phyloP scores from a whole-genome alignment of 92 coral and sea anemone genomes.

The Heliopora coerulea region DNA sequence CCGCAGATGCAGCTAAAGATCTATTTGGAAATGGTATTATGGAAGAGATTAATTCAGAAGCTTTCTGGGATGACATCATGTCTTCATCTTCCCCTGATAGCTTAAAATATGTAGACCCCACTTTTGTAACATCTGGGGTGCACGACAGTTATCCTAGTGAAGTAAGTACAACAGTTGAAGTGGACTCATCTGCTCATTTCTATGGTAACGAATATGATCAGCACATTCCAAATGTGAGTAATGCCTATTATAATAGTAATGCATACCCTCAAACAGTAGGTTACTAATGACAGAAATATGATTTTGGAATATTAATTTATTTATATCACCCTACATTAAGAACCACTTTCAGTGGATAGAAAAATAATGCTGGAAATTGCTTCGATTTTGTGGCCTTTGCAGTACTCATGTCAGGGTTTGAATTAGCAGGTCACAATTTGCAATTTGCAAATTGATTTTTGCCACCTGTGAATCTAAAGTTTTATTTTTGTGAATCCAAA shows the following conservation, averaged over 20 bases:
- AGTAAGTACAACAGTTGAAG: slow-evolving; percentile 82
- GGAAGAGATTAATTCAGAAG: slow-evolving; percentile 94
- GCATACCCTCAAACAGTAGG: slow-evolving; percentile 28
- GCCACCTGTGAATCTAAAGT: no score
- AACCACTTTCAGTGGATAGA: neutral
- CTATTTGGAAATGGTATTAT: slow-evolving; percentile 93
- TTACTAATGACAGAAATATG: neutral
- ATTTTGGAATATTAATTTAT: neutral
- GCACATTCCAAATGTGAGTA: slow-evolving; percentile 24
- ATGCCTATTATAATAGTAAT: slow-evolving; percentile 36
- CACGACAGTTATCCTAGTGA: slow-evolving; percentile 46
- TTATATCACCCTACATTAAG: neutral
- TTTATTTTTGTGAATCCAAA: no score
- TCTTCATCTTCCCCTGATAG: slow-evolving; percentile 82
- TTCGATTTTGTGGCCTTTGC: no score
- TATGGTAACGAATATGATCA: slow-evolving; percentile 70
- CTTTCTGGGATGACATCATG: slow-evolving; percentile 97
- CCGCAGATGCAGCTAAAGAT: slow-evolving; percentile 99
- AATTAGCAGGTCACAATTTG: neutral
- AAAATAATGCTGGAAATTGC: no score
- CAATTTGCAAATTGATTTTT: neutral
- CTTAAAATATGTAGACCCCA: slow-evolving; percentile 62
- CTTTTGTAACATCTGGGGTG: slow-evolving; percentile 64
- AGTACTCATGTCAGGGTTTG: no score
- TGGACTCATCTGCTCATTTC: slow-evolving; percentile 87